A percentile compares a stretch with the other conserved stretches of the same genome.
phyloP scores from a whole-genome alignment of 2,113 vertebrate species.

The Pimephales promelas region DNA sequence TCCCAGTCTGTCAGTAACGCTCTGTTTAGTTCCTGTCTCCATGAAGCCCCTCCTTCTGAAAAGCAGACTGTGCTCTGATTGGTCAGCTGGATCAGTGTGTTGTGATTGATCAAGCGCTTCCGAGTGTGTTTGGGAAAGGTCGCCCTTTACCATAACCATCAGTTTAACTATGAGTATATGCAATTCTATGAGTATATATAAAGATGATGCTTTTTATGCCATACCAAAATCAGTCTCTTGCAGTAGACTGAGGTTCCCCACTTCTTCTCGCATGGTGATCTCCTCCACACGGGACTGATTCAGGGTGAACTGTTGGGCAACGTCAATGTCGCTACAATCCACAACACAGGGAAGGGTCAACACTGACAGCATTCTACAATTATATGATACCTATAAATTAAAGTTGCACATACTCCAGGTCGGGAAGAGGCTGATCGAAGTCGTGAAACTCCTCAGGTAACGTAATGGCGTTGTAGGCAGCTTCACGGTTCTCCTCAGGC shows the following conservation, averaged over 20 bases:
- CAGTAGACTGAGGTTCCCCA: constrained; percentile 94
- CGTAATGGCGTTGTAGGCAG: constrained; percentile 98
- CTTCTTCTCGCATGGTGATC: constrained; percentile 99
- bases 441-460: constrained; percentile 98
- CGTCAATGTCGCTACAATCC: constrained; percentile 92
- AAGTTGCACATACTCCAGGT: constrained; percentile 86
- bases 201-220: constrained; percentile 15
- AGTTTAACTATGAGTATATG: neutral
- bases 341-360: constrained; percentile 13
- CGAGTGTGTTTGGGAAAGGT: too few relatives aligned
- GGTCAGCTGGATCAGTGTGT: too few relatives aligned
- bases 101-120: too few relatives aligned
- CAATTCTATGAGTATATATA: neutral
- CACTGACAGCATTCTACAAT: neutral
- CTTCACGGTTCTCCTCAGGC: constrained; percentile 97
- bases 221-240: constrained; percentile 98
- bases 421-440: constrained; percentile 97
- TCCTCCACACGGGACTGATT: constrained; percentile 99
- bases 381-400: neutral
- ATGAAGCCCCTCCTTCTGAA: too few relatives aligned
- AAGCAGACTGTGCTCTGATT: too few relatives aligned
- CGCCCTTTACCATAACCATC: too few relatives aligned
- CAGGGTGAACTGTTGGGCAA: constrained; percentile 97
- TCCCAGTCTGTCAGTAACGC: too few relatives aligned
- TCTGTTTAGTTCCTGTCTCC: too few relatives aligned